Evolutionary conservation across 2,888 invertebrate species (phyloP).

Genomic region (Operophtera brumata): DNA sequence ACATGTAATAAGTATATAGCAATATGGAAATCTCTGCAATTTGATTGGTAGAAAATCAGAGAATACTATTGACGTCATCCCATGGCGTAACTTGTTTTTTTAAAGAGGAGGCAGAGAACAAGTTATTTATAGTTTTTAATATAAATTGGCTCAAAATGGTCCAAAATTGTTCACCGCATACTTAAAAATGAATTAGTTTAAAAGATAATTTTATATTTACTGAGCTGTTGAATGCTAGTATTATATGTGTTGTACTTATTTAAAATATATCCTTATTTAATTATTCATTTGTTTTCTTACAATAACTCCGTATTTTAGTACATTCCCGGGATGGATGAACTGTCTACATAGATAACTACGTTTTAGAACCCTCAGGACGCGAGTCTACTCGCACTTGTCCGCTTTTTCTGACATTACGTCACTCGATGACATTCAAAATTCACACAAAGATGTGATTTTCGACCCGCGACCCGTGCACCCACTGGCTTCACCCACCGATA

Average conservation of each 20-base stretch:
- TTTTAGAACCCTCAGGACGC: no score
- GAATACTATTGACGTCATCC: neutral
- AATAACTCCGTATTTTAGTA: no score
- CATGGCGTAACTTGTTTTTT: neutral
- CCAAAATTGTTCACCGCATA: constrained; percentile 17
- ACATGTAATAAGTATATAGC: neutral
- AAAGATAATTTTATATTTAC: constrained; percentile 43
- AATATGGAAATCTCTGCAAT: neutral
- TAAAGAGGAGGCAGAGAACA: neutral
- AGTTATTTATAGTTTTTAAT: constrained; percentile 1
- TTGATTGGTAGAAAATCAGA: neutral
- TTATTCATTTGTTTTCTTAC: constrained; percentile 34
- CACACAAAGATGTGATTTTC: no score
- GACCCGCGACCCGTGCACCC: no score
- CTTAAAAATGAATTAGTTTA: constrained; percentile 18
- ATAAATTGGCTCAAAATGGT: constrained; percentile 29
- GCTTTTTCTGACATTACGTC: no score
- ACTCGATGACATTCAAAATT: no score
- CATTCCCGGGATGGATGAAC: no score
- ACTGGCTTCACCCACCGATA: no score
- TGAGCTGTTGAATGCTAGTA: constrained; percentile 58
- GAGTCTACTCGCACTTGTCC: no score
- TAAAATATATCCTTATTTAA: constrained; percentile 71
- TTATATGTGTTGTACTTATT: constrained; percentile 58
- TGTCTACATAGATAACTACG: no score